These are phyloP conservation scores for Cerceris ruficornis DNA, from an alignment of 2,888 invertebrate species.

Conservation along the genomic window DNA sequence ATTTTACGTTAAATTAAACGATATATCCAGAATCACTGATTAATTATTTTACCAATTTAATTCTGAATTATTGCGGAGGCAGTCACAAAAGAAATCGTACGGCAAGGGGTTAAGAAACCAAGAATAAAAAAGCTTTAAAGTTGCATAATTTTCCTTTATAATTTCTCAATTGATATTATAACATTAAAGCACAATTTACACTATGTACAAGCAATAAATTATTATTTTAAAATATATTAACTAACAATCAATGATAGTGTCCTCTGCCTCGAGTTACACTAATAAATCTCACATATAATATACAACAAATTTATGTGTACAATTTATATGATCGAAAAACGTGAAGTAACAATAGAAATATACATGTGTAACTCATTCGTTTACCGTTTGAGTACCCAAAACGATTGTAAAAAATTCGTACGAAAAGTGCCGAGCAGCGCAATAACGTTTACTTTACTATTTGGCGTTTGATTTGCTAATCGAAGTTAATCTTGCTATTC, in stretches of 20 bases:
- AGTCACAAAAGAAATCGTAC: no score
- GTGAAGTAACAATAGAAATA: background rate
- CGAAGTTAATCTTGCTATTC: no score
- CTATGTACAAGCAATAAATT: conserved; percentile 76
- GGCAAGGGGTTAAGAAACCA: conserved; percentile 1
- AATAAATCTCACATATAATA: conserved; percentile 4
- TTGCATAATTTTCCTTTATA: conserved; percentile 48
- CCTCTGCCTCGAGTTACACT: conserved; percentile 14
- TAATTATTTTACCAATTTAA: no score
- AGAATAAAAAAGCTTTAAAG: conserved; percentile 54
- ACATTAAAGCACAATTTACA: conserved; percentile 73
- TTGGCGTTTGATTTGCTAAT: no score
- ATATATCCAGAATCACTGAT: no score
- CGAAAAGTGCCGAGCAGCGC: no score
- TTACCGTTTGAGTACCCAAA: no score
- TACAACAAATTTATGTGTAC: background rate
- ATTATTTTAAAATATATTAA: conserved; percentile 52
- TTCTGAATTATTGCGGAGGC: no score
- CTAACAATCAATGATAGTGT: conserved; percentile 39
- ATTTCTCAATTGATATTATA: conserved; percentile 64
- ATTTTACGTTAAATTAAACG: no score
- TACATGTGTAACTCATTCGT: no score
- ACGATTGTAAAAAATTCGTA: no score
- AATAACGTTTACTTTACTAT: no score
- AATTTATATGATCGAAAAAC: background rate